phyloP scores from a whole-genome alignment of 2,888 invertebrate species.

The Zelleria hepariella region DNA sequence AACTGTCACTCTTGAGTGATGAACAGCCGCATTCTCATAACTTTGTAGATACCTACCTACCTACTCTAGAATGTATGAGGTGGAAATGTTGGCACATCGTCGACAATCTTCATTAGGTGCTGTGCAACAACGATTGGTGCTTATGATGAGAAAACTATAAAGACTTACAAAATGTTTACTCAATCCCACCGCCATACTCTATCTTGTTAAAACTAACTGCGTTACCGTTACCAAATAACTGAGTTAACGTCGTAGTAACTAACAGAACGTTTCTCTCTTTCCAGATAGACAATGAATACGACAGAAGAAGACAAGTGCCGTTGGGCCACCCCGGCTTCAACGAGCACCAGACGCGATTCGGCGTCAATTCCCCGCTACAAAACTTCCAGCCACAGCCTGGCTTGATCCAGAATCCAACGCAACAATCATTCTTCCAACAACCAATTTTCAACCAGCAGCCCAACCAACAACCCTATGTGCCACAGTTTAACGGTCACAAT shows the following conservation, averaged over 20 bases:
- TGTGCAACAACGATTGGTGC: neutral
- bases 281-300: constrained; percentile 66
- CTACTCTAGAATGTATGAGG: too few species aligned
- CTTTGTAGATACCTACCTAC: neutral
- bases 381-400: constrained; percentile 35
- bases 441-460: constrained; percentile 45
- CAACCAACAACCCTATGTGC: constrained; percentile 46
- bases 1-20: neutral
- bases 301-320: constrained; percentile 55
- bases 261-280: constrained; percentile 26
- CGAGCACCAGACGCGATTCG: constrained; percentile 64
- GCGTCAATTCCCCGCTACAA: constrained; percentile 53
- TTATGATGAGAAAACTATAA: too few species aligned
- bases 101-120: neutral
- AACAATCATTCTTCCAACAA: constrained; percentile 22
- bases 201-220: too few species aligned
- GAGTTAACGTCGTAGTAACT: neutral
- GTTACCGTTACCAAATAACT: too few species aligned
- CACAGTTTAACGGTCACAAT: constrained; percentile 42
- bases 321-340: constrained; percentile 53
- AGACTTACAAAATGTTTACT: too few species aligned
- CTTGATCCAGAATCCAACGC: constrained; percentile 38
- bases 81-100: too few species aligned
- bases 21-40: neutral
- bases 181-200: too few species aligned